phyloP scores from a whole-genome alignment of 2,888 invertebrate species.

The Muschampia plurimacula region DNA sequence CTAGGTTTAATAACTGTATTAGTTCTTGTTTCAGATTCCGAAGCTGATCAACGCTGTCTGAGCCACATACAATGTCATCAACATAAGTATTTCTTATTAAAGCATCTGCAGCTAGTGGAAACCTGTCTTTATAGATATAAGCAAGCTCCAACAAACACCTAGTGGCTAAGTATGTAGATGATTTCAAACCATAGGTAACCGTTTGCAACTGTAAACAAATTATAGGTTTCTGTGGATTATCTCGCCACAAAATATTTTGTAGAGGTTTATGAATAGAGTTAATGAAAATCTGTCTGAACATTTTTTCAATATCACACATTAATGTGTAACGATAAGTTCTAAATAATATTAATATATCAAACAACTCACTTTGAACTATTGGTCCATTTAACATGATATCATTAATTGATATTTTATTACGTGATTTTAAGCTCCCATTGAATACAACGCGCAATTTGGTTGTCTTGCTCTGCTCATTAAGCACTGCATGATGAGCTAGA shows the following conservation, averaged over 20 bases:
- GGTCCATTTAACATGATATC: not conserved
- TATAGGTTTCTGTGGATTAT: not conserved
- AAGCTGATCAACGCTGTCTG: not conserved
- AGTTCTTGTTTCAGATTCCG: not conserved
- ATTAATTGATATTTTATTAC: not conserved
- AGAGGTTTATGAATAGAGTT: not conserved
- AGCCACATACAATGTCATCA: not conserved
- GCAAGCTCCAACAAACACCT: not conserved
- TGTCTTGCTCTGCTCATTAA: not conserved
- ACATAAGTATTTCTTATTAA: not conserved
- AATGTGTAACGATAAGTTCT: not conserved
- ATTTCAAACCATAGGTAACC: not conserved
- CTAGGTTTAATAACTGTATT: not conserved
- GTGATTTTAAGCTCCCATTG: not conserved
- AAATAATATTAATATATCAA: not conserved
- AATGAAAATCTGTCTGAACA: not conserved
- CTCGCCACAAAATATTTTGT: not conserved
- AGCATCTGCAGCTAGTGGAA: not conserved
- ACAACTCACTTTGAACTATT: not conserved
- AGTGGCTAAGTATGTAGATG: not conserved
- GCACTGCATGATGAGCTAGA: not conserved
- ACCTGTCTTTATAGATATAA: not conserved
- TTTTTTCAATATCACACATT: not conserved
- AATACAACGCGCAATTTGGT: not conserved
- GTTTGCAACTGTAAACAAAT: not conserved